These are phyloP conservation scores for Hesperia comma DNA, from an alignment of 2,888 invertebrate genomes.

Conservation along the genomic window DNA sequence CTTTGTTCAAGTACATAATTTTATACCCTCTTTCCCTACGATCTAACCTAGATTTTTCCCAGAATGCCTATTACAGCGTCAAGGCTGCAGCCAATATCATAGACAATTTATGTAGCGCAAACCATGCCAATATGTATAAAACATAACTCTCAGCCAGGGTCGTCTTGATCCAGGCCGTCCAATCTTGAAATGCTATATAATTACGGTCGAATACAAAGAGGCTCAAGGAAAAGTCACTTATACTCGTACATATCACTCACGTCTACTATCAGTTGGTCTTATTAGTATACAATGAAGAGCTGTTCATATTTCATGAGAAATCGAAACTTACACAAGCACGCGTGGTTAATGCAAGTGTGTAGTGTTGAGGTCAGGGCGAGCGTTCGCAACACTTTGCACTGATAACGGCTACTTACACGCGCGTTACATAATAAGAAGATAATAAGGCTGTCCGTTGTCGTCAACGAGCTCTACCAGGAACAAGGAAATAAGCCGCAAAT, in stretches of 20 bases:
- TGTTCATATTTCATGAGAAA: no score
- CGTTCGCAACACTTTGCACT: constrained; percentile 41
- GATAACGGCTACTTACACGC: constrained; percentile 39
- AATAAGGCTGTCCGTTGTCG: constrained; percentile 33
- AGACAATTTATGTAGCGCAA: constrained; percentile 39
- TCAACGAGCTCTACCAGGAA: constrained; percentile 39
- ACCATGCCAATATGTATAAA: constrained; percentile 32
- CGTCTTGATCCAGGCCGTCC: constrained; percentile 18
- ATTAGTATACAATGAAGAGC: no score
- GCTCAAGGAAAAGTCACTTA: constrained; percentile 12
- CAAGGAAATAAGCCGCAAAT: constrained; percentile 38
- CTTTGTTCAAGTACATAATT: constrained; percentile 34
- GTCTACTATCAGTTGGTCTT: no score
- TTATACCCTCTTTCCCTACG: constrained; percentile 54
- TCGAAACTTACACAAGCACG: not conserved
- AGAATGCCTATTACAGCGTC: constrained; percentile 56
- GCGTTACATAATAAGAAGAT: constrained; percentile 42
- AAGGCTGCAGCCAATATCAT: constrained; percentile 54
- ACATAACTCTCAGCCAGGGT: constrained; percentile 37
- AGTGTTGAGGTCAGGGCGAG: constrained; percentile 38
- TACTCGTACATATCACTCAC: not conserved
- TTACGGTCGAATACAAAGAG: not conserved
- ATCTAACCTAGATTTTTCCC: constrained; percentile 63
- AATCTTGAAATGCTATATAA: constrained; percentile 16
- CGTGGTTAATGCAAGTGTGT: constrained; percentile 3